phyloP scores from a whole-genome alignment of 1,140 invertebrate genomes.

The Cyclargus thomasi region DNA sequence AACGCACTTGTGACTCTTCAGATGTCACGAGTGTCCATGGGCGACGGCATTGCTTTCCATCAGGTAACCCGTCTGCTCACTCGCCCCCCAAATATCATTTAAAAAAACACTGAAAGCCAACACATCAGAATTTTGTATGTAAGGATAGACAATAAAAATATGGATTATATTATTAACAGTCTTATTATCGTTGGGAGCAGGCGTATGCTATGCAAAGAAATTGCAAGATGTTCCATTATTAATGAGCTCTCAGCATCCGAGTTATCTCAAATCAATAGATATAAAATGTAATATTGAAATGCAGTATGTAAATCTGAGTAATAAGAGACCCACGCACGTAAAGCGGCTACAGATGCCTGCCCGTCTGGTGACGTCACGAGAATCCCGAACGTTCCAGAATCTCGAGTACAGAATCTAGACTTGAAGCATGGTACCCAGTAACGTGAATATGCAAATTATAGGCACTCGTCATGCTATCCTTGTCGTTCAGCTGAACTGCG shows the following conservation, averaged over 20 bases:
- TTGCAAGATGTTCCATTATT: too few species aligned
- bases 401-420: constrained; percentile 17
- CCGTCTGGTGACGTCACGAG: constrained; percentile 35
- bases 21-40: too few species aligned
- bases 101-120: too few species aligned
- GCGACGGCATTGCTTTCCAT: too few species aligned
- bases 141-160: too few species aligned
- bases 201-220: too few species aligned
- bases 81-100: too few species aligned
- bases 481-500: not conserved
- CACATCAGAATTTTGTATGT: too few species aligned
- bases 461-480: not conserved
- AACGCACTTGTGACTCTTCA: too few species aligned
- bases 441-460: not conserved
- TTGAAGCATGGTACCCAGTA: not conserved
- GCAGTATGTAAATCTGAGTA: not conserved
- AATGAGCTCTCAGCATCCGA: not conserved
- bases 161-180: too few species aligned
- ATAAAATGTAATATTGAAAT: not conserved
- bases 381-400: constrained; percentile 34
- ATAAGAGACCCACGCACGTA: not conserved
- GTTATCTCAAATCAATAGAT: not conserved
- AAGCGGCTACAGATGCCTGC: constrained; percentile 32
- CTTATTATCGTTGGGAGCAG: too few species aligned
- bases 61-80: too few species aligned